These are phyloP conservation scores for Sardinella longiceps DNA, from an alignment of 2,797 vertebrate species.

Conservation along the genomic window DNA sequence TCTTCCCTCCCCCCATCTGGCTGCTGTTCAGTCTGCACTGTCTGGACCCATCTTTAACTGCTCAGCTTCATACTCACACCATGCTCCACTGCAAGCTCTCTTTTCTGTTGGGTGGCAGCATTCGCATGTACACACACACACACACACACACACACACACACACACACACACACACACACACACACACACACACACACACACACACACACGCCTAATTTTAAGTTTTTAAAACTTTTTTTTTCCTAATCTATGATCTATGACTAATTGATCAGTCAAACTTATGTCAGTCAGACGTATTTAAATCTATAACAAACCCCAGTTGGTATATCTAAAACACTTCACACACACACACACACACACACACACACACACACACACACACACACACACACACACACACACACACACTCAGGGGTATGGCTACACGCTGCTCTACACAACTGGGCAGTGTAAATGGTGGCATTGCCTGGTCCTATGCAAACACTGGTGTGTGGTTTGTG, in stretches of 20 bases:
- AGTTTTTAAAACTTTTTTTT: too few relatives aligned
- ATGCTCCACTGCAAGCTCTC: constrained; percentile 40
- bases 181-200: neutral
- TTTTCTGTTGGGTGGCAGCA: neutral
- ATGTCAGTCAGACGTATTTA: too few relatives aligned
- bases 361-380: too few relatives aligned
- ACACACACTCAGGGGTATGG: too few relatives aligned
- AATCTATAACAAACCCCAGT: too few relatives aligned
- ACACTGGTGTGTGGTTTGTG: constrained; percentile 49
- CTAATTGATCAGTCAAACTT: too few relatives aligned
- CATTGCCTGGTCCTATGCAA: constrained; percentile 33
- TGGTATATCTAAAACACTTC: too few relatives aligned
- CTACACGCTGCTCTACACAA: neutral
- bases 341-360: too few relatives aligned
- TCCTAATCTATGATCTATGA: too few relatives aligned
- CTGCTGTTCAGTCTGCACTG: constrained; percentile 37
- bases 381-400: too few relatives aligned
- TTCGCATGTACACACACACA: constrained; percentile 6
- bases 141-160: constrained; percentile 2
- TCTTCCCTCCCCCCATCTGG: neutral
- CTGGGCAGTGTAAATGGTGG: neutral
- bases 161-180: constrained; percentile 25
- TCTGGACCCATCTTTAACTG: constrained; percentile 41
- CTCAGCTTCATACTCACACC: constrained; percentile 37
- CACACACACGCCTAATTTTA: too few relatives aligned